Evolutionary conservation across 1,140 invertebrate species (phyloP), one percentile per base, ranked within the genome.

Genomic region (Lepidostoma basale): DNA sequence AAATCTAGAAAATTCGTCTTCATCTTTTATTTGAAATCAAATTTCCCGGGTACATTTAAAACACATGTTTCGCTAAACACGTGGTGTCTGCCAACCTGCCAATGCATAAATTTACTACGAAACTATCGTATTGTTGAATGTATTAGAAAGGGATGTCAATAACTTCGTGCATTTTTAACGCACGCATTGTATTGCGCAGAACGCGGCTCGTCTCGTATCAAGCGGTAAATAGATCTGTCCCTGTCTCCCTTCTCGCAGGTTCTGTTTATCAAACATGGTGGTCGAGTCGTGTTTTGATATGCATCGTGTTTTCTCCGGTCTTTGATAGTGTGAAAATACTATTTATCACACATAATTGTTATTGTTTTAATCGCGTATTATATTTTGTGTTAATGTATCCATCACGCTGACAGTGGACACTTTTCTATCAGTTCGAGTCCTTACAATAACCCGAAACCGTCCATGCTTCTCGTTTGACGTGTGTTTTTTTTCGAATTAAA

Each of bases 181-280:
- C 2, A 22, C 22, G 22, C 22, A 2, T 47, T 22, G 3, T 0
- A 47, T 18, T 22, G 45, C 45, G 45, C 22, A 49, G 45, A 12
- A 49, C 45, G 22, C 18, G 4, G 45, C 18, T 49, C 45, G 22
- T 49, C 12, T 12, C 12, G n/a, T 23, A 23, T 12, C 23, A 49
- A 45, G 45, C 3, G n/a, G 3, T 26, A 22, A 23, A 49, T 25
- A 49, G 25, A 22, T 49, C 20, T 1, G 22, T 26, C 45, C 25
- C 45, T 9, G 33, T 36, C 33, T n/a, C 45, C 20, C 45, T 10
- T 47, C 16, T 47, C 23, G 3, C 20, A 10, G 18, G 22, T 49
- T 59, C 30, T 59, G 56, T 59, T 59, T 59, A 39, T 59, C 56
- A 59, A 59, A 59, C 56, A 59, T 59, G 56, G 56, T 59, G 56